Evolutionary conservation across 2,113 vertebrate species (phyloP).

Genomic region (Trichechus manatus): DNA sequence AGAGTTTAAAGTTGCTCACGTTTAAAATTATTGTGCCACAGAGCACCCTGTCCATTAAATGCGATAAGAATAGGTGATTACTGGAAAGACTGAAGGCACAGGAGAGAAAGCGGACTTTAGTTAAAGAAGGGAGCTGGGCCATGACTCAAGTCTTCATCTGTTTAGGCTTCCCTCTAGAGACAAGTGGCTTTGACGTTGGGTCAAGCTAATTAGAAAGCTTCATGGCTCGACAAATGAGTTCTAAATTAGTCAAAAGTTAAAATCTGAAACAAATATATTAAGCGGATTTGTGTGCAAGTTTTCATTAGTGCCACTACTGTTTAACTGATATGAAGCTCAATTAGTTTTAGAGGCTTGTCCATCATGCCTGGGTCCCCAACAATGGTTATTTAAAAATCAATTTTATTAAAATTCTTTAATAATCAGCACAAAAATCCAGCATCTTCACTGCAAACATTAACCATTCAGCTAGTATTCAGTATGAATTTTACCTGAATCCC

Average conservation of each 20-base stretch:
- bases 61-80: not conserved
- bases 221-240: conserved; percentile 27
- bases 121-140: not conserved
- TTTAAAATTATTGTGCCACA: not conserved
- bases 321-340: conserved; percentile 1
- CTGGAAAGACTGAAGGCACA: not conserved
- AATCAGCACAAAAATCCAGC: conserved; percentile 39
- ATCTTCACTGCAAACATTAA: conserved; percentile 26
- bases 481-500: conserved; percentile 12
- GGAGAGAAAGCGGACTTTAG: not conserved
- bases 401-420: conserved; percentile 43
- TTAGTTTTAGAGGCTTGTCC: conserved; percentile 32
- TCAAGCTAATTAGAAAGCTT: conserved; percentile 44
- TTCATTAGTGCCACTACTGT: not conserved
- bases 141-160: not conserved
- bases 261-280: conserved; percentile 53
- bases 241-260: conserved; percentile 33
- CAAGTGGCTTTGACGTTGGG: not conserved
- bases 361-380: not conserved
- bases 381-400: conserved; percentile 47
- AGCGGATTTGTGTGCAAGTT: conserved; percentile 15
- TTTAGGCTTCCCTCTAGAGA: conserved; percentile 17
- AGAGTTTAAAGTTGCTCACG: not conserved
- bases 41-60: not conserved
- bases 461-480: not conserved